phyloP scores from a whole-genome alignment of 1,140 invertebrate species.

The Rhagoletis zephyria region DNA sequence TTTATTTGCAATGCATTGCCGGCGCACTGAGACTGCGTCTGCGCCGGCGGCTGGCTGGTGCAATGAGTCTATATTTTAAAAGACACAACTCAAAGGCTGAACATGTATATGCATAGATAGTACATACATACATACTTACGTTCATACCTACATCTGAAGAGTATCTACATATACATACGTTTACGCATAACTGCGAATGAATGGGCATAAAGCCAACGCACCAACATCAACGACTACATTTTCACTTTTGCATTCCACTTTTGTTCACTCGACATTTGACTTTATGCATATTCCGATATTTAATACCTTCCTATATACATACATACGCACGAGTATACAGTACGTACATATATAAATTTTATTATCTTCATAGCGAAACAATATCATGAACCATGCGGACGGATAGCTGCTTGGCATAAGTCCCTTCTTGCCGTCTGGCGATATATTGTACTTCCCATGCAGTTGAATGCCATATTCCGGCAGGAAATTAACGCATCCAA shows the following conservation, averaged over 20 bases:
- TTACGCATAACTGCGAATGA: neutral
- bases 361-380: neutral
- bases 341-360: neutral
- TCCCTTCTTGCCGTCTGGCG: too few relatives aligned
- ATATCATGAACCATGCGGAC: neutral
- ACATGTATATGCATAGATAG: neutral
- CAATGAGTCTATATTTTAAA: conserved; percentile 42
- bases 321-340: neutral
- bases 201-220: neutral
- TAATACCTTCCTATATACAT: neutral
- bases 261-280: conserved; percentile 9
- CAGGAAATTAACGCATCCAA: conserved; percentile 44
- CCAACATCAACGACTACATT: neutral
- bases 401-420: too few relatives aligned
- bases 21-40: conserved; percentile 25
- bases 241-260: conserved; percentile 4
- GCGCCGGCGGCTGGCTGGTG: neutral
- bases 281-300: conserved; percentile 28
- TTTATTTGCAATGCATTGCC: conserved; percentile 33
- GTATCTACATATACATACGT: too few relatives aligned
- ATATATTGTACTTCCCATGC: neutral
- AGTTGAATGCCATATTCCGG: neutral
- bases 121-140: neutral
- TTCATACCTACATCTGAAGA: neutral
- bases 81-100: neutral